Evolutionary conservation across 2,113 vertebrate species (phyloP).

Genomic region (Tupaia chinensis): DNA sequence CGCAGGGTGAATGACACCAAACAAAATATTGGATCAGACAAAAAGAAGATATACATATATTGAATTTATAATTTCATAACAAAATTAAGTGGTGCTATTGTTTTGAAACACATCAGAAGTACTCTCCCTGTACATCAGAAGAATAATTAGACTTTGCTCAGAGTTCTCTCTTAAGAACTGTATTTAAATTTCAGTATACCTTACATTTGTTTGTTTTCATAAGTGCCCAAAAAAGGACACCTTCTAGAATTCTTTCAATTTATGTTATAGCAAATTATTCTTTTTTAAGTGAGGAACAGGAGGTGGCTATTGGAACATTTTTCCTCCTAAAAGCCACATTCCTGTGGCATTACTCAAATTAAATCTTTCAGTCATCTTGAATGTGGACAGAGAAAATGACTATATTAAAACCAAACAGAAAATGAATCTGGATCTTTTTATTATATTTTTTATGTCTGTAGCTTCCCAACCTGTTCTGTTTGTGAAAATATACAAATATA

Average conservation of each 20-base stretch:
- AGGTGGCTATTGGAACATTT: constrained; percentile 66
- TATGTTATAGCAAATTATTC: constrained; percentile 52
- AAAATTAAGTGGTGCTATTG: constrained; percentile 29
- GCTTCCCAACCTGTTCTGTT: constrained; percentile 73
- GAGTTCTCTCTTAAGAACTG: constrained; percentile 35
- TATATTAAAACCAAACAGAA: constrained; percentile 78
- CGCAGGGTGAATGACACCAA: constrained; percentile 25
- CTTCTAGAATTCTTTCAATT: not conserved
- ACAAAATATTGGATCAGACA: not conserved
- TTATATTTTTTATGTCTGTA: constrained; percentile 73
- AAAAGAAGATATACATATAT: not conserved
- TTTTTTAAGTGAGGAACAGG: constrained; percentile 46
- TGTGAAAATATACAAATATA: constrained; percentile 74
- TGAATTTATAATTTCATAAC: constrained; percentile 30
- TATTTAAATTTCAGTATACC: constrained; percentile 28
- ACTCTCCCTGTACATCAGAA: not conserved
- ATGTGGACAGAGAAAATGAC: constrained; percentile 75
- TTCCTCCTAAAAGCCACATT: constrained; percentile 71
- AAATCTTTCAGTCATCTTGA: constrained; percentile 74
- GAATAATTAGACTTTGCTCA: constrained; percentile 31
- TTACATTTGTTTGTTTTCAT: constrained; percentile 57
- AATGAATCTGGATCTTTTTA: constrained; percentile 75
- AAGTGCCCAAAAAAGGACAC: not conserved
- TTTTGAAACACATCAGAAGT: constrained; percentile 29
- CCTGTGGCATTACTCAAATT: constrained; percentile 80